A percentile compares a stretch with the other conserved stretches of the same genome.
phyloP scores from a whole-genome alignment of 2,888 invertebrate genomes.

The Athalia cordata region DNA sequence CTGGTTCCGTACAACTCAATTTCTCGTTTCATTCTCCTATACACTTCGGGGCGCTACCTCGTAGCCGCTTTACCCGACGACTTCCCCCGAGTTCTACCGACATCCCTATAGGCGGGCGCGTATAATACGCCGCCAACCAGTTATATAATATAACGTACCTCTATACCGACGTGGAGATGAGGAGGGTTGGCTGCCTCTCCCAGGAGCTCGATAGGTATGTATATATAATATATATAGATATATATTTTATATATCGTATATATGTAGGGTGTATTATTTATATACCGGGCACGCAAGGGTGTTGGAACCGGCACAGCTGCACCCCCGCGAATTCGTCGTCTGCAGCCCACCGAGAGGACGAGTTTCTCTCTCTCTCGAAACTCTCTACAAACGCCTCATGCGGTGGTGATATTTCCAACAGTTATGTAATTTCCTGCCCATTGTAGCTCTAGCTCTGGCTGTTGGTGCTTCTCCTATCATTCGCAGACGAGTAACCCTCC shows the following conservation, averaged over 20 bases:
- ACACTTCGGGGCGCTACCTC: constrained; percentile 54
- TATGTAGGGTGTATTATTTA: not conserved
- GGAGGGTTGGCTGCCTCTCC: constrained; percentile 41
- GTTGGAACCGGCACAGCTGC: too few relatives aligned
- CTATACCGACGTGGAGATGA: constrained; percentile 48
- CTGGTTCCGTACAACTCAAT: constrained; percentile 71
- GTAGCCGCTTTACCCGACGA: constrained; percentile 70
- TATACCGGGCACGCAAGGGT: too few relatives aligned
- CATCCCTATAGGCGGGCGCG: constrained; percentile 62
- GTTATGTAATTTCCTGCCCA: constrained; percentile 74
- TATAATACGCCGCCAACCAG: constrained; percentile 71
- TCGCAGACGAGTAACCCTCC: constrained; percentile 64
- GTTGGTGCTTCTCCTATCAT: constrained; percentile 66
- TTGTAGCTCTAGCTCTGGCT: constrained; percentile 61
- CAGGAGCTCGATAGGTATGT: constrained; percentile 12
- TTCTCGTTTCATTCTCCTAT: constrained; percentile 72
- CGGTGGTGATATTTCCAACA: constrained; percentile 72
- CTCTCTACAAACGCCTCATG: constrained; percentile 38
- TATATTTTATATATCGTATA: constrained; percentile 1
- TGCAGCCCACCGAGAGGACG: not conserved
- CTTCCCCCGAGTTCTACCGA: constrained; percentile 62
- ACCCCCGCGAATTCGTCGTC: too few relatives aligned
- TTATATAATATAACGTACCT: constrained; percentile 69
- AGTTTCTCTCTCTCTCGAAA: not conserved
- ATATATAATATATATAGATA: constrained; percentile 11